Base-by-base conservation (phyloP, 2,797 vertebrate species). In the Podarcis siculus region DNA sequence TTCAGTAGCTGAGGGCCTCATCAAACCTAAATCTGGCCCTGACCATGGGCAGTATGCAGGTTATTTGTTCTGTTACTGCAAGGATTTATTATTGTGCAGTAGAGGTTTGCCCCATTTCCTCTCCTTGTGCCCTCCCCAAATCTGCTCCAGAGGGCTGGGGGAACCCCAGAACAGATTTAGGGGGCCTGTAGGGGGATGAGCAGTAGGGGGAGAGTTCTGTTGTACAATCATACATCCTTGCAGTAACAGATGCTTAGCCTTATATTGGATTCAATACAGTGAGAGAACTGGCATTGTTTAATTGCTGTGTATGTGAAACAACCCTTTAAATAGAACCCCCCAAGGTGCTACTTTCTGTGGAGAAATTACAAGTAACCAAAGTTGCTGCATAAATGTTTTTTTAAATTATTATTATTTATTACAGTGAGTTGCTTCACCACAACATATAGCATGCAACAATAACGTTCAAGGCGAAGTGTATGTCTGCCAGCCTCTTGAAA, bases 401-500 rank as follows among this genome's bases (percentile, higher is more conserved):
- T 35, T 37, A 6, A 21, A 35, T 21, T 19, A 5, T 73, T 64
- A 19, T 96, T 79, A 55, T 55, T 95, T 92, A 94, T 87, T 89
- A 83, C 77, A 92, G 61, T 79, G 0, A 86, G 87, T 67, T 95
- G 92, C 91, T 73, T 35, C 35, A 19, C 32, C 71, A 17, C 17
- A 19, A 35, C 72, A 72, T 32, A 35, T 7, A 7, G 72, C 71
- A 73, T 15, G 35, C 2, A 21, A 17, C 32, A 17, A 72, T 21
- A 35, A 73, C 6, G 71, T 27, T n/a, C 12, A 78, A 39, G 27
- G 30, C 90, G 91, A 94, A 96, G 95, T 77, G 55, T 87, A 90
- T 95, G 94, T 95, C 93, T 86, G 94, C 95, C 93, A 85, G 19
- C 95, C 96, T 95, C 96, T 95, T 97, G 94, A 92, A 79, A 86